Conservation (phyloP, 2,113 vertebrate genomes). For the Heterocephalus glaber region DNA sequence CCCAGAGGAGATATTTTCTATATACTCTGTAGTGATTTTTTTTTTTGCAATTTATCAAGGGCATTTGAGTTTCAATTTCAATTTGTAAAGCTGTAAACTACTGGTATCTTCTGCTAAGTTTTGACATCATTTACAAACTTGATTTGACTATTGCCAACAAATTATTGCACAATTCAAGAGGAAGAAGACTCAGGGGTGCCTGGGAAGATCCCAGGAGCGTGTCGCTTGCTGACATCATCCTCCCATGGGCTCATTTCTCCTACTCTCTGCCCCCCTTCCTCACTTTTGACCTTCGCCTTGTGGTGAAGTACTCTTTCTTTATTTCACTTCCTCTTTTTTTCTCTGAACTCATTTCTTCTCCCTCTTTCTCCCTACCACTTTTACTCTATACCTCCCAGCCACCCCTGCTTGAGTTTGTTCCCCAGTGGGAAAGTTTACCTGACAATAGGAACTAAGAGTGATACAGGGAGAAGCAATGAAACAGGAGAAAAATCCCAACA, state of each 20-base stretch:
- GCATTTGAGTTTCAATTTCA: constrained; percentile 31
- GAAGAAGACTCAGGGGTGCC: neutral
- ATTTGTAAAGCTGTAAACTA: constrained; percentile 25
- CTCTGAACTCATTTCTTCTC: neutral
- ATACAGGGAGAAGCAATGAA: neutral
- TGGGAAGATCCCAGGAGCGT: neutral
- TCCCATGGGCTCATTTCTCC: neutral
- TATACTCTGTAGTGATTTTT: neutral
- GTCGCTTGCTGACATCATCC: neutral
- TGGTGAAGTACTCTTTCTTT: neutral
- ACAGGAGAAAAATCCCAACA: neutral
- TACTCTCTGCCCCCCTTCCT: neutral
- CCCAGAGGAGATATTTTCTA: neutral
- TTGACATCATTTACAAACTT: neutral
- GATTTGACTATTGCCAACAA: neutral
- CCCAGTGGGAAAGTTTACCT: neutral
- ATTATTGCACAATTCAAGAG: neutral
- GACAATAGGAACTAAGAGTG: neutral
- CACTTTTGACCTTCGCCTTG: constrained; percentile 26
- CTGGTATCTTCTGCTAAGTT: neutral
- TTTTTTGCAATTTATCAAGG: constrained; percentile 7
- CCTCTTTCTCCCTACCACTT: constrained; percentile 4
- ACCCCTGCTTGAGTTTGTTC: neutral
- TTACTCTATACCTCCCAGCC: neutral
- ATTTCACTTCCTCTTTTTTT: neutral